Evolutionary conservation across 2,888 invertebrate species (phyloP).

Genomic region (Ophraella communa): DNA sequence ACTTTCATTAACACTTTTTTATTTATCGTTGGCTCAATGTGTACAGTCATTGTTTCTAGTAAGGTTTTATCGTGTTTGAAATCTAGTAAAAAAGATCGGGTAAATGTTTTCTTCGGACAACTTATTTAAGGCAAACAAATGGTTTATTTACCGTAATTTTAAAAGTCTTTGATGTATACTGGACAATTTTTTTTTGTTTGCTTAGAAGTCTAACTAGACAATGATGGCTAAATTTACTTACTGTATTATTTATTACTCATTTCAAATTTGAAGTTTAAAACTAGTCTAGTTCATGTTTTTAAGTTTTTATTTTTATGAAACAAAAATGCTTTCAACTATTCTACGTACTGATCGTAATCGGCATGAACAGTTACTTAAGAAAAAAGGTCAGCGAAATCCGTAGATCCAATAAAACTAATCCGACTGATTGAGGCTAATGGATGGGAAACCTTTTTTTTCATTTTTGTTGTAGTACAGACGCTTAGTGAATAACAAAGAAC

Average conservation of each 20-base stretch:
- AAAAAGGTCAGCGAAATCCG: constrained; percentile 23
- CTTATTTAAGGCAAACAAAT: no score
- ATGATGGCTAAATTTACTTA: no score
- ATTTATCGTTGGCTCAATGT: not conserved
- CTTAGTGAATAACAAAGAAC: not conserved
- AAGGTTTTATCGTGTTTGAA: not conserved
- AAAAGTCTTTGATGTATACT: no score
- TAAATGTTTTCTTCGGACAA: not conserved
- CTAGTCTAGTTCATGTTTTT: no score
- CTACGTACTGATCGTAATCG: not conserved
- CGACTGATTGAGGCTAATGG: constrained; percentile 32
- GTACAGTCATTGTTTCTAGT: not conserved
- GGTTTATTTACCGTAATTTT: no score
- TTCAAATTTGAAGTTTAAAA: no score
- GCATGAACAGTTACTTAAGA: constrained; percentile 3
- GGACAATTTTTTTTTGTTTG: no score
- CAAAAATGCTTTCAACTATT: not conserved
- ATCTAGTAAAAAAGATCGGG: no score
- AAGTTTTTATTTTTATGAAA: not conserved
- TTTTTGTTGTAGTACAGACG: constrained; percentile 1
- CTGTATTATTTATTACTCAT: no score
- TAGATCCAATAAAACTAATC: constrained; percentile 32
- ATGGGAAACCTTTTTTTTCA: constrained; percentile 27
- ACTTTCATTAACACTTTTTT: not conserved
- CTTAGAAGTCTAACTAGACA: no score